A percentile compares a stretch with the other conserved stretches of the same genome.
Evolutionary conservation across 1,140 invertebrate genomes (phyloP).

Genomic region (Saccostrea cuccullata): DNA sequence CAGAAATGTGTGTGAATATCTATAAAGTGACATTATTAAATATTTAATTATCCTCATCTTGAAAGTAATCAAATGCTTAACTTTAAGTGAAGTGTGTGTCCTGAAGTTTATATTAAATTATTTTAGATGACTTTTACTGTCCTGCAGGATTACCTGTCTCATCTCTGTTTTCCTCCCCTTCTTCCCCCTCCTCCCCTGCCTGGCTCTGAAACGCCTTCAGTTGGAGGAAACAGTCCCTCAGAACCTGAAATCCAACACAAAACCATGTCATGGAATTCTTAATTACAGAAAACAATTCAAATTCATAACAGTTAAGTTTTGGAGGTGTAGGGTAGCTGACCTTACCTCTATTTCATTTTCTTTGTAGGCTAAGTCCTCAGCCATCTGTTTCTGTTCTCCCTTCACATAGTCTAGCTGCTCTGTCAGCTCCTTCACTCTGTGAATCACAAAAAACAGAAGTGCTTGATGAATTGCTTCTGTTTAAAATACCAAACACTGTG

Average conservation of each 20-base stretch:
- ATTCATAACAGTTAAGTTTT: too few relatives aligned
- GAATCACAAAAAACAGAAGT: constrained; percentile 23
- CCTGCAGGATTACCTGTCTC: background rate
- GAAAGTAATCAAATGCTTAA: too few relatives aligned
- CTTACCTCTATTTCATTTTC: constrained; percentile 75
- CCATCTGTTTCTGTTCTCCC: constrained; percentile 67
- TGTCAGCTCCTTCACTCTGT: constrained; percentile 69
- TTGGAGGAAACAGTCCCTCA: constrained; percentile 73
- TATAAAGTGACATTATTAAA: too few relatives aligned
- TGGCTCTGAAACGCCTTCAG: constrained; percentile 72
- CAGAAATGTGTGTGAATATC: too few relatives aligned
- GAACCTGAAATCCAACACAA: constrained; percentile 61
- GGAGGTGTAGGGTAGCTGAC: too few relatives aligned
- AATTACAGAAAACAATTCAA: too few relatives aligned
- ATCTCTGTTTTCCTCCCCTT: constrained; percentile 9
- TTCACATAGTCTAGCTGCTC: constrained; percentile 64
- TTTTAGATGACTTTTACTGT: too few relatives aligned
- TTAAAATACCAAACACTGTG: background rate
- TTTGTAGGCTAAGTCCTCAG: constrained; percentile 73
- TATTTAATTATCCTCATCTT: too few relatives aligned
- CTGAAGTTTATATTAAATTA: too few relatives aligned
- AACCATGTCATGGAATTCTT: too few relatives aligned
- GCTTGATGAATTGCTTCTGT: background rate
- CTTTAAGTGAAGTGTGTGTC: too few relatives aligned
- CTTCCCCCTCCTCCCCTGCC: constrained; percentile 47